Percentiles rank a stretch among this genome's conserved stretches.
phyloP scores from a whole-genome alignment of 2,797 vertebrate species.

The Rhinella marina region DNA sequence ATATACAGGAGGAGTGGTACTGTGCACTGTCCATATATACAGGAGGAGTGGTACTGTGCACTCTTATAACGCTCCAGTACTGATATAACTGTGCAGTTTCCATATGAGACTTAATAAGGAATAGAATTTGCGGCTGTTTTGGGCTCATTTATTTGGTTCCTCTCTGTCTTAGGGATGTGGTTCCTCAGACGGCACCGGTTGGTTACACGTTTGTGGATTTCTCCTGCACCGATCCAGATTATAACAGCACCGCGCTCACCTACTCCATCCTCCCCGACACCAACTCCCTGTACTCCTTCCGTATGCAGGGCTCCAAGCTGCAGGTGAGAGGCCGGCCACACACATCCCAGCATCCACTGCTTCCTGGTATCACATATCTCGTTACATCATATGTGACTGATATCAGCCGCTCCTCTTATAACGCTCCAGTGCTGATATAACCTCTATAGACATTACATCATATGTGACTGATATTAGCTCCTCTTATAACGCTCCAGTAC shows the following conservation, averaged over 20 bases:
- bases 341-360: not conserved
- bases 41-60: too few relatives aligned
- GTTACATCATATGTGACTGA: too few relatives aligned
- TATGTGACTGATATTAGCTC: too few relatives aligned
- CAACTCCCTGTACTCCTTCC: slow-evolving; percentile 61
- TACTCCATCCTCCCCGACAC: slow-evolving; percentile 67
- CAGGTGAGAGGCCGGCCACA: slow-evolving; percentile 66
- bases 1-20: too few relatives aligned
- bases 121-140: not conserved
- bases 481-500: too few relatives aligned
- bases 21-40: too few relatives aligned
- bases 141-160: not conserved
- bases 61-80: too few relatives aligned
- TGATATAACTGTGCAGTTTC: too few relatives aligned
- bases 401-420: too few relatives aligned
- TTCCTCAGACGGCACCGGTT: slow-evolving; percentile 64
- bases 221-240: slow-evolving; percentile 62
- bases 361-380: not conserved
- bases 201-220: slow-evolving; percentile 66
- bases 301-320: slow-evolving; percentile 66
- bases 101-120: too few relatives aligned
- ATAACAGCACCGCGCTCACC: slow-evolving; percentile 39
- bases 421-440: too few relatives aligned
- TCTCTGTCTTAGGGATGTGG: slow-evolving; percentile 65
- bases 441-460: too few relatives aligned